Evolutionary conservation across 2,113 vertebrate genomes (phyloP).

Genomic region (Nothobranchius kuhntae): DNA sequence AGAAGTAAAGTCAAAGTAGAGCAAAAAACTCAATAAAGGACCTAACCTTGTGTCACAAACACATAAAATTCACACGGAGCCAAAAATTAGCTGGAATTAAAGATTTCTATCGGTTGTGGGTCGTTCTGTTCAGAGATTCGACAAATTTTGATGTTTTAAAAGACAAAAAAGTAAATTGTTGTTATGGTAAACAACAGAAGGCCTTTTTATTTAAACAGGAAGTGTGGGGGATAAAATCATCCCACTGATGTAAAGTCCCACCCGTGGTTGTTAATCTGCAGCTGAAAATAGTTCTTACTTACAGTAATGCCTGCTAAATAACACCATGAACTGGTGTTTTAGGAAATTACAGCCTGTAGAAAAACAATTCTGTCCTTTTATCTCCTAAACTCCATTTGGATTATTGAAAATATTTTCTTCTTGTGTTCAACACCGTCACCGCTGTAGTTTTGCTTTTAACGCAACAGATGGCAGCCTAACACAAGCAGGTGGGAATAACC

Average conservation of each 20-base stretch:
- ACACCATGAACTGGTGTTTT: neutral
- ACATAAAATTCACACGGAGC: too few species aligned
- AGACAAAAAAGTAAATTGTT: too few species aligned
- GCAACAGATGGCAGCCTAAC: constrained; percentile 51
- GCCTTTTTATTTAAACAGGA: neutral
- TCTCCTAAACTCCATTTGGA: neutral
- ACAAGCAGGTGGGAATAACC: constrained; percentile 7
- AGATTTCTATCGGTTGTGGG: too few species aligned
- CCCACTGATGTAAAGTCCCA: neutral
- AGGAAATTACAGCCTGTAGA: neutral
- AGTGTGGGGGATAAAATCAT: neutral
- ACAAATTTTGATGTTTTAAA: neutral
- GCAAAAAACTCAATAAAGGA: too few species aligned
- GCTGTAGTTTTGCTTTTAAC: constrained; percentile 21
- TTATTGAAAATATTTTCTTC: neutral
- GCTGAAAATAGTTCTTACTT: constrained; percentile 13
- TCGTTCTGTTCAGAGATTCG: neutral
- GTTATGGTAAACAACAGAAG: too few species aligned
- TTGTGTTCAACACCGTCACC: neutral
- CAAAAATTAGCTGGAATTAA: too few species aligned
- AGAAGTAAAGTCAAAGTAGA: too few species aligned
- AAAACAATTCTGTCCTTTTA: neutral
- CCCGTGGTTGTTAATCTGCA: neutral
- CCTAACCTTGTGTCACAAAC: too few species aligned
- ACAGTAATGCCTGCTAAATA: constrained; percentile 6